Base-by-base conservation (phyloP, 2,888 invertebrate genomes). In the Chrysina gloriosa region DNA sequence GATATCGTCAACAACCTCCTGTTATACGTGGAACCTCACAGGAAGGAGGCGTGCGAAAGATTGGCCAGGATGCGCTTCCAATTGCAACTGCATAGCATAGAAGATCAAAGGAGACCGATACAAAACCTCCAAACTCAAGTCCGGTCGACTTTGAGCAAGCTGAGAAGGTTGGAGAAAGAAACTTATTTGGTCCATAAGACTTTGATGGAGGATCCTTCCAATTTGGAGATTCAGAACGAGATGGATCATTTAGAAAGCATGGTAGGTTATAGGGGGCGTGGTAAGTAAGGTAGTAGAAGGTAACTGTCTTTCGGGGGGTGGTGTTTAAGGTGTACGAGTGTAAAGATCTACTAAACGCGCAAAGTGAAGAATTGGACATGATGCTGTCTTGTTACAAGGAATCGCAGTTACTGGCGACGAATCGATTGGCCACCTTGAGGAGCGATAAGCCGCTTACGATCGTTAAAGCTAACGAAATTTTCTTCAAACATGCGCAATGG, bases 401-500 rank as follows among this genome's bases (percentile, higher is more conserved):
- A 82, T 89, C 89, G 0, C 92, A 92, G 54, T 83, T 92, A 0
- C 77, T 88, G 54, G 86, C 86, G 16, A 84, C 86, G 61, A 86
- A 85, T 69, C 86, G 89, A 73, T 82, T 89, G 68, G 87, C 88
- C 0, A 89, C 89, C n/a, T 88, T 89, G 54, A 82, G 89, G 9
- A 89, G 88, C 34, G 89, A 92, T 79, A 90, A 90, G 77, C 89
- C 91, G 2, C 88, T 92, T 23, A 89, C 92, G 0, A 91, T 92
- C 63, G 93, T 95, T 23, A 86, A 97, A 31, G 90, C 92, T 1
- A 94, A 93, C 76, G 96, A 98, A 85, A 98, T 99, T 77, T 98
- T 97, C 83, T 99, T 99, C 84, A 97, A 98, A 84, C 95, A 96
- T 78, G 98, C 98, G 2, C 94, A 96, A 78, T 99, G 99, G 99